Conservation (phyloP, 1,140 invertebrate species). For the Zaprionus ornatus region DNA sequence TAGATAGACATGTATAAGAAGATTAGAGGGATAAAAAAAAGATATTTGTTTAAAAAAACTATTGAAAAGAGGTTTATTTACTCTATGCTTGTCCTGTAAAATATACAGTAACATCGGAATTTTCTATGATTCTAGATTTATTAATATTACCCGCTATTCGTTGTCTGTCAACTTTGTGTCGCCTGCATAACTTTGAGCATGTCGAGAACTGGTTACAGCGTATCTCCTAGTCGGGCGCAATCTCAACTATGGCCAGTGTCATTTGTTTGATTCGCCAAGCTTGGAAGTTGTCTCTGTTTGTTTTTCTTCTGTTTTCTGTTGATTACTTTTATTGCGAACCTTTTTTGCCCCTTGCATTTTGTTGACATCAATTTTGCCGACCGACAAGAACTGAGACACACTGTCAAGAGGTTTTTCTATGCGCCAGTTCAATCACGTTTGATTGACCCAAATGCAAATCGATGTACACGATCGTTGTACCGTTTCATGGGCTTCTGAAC, state of each 20-base stretch:
- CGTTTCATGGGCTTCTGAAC: neutral
- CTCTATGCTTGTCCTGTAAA: too few species aligned
- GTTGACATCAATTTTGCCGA: constrained; percentile 19
- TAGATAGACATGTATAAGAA: constrained; percentile 26
- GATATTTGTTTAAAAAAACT: too few species aligned
- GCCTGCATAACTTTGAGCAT: neutral
- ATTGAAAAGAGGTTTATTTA: too few species aligned
- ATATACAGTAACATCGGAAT: too few species aligned
- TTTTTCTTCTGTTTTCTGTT: constrained; percentile 10
- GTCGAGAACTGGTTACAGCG: neutral
- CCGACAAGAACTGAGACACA: constrained; percentile 18
- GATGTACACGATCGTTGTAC: constrained; percentile 18
- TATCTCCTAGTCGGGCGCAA: constrained; percentile 21
- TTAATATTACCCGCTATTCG: neutral
- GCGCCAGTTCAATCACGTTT: constrained; percentile 34
- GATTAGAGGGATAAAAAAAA: too few species aligned
- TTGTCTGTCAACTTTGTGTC: neutral
- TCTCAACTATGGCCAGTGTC: constrained; percentile 15
- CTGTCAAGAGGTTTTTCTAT: constrained; percentile 21
- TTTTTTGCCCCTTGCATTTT: constrained; percentile 26
- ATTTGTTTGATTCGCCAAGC: constrained; percentile 20
- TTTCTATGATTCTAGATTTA: too few species aligned
- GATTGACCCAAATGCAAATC: constrained; percentile 51
- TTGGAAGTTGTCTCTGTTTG: constrained; percentile 7
- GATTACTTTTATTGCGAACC: constrained; percentile 26